Conservation (phyloP, 2,113 vertebrate species). For the Notothenia coriiceps region DNA sequence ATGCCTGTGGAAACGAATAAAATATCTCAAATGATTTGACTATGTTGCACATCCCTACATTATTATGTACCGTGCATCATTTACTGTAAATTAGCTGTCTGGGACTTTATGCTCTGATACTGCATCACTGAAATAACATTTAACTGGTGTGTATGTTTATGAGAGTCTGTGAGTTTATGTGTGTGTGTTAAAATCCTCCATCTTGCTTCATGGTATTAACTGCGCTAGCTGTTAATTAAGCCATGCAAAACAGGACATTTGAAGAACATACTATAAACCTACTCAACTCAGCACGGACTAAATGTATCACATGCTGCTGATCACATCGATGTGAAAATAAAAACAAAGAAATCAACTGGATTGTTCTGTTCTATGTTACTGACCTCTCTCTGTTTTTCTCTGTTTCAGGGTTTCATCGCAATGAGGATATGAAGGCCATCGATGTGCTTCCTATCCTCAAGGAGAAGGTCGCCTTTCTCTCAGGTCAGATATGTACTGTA, state of each 20-base stretch:
- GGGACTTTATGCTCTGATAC: not conserved
- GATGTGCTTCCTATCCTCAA: conserved; percentile 97
- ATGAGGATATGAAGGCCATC: conserved; percentile 98
- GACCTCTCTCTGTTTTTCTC: conserved; percentile 6
- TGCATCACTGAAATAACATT: no score
- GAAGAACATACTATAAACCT: conserved; percentile 23
- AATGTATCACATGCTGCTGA: not conserved
- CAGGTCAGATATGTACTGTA: conserved; percentile 83
- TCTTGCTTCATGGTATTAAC: conserved; percentile 59
- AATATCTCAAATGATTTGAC: not conserved
- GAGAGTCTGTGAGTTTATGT: not conserved
- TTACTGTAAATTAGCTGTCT: not conserved
- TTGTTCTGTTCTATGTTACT: conserved; percentile 4
- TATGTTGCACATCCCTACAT: not conserved
- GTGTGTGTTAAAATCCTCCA: conserved; percentile 9
- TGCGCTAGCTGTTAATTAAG: conserved; percentile 71
- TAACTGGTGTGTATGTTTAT: conserved; percentile 4
- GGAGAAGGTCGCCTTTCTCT: conserved; percentile 97
- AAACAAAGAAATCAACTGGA: not conserved
- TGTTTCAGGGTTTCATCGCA: conserved; percentile 95
- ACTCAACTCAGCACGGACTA: not conserved
- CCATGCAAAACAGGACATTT: conserved; percentile 50
- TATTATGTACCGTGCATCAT: not conserved
- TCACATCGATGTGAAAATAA: not conserved
- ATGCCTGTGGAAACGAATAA: not conserved